Percentiles rank a stretch among this genome's conserved stretches.
Conservation (phyloP, 2,888 invertebrate species). For the Mythimna impura region DNA sequence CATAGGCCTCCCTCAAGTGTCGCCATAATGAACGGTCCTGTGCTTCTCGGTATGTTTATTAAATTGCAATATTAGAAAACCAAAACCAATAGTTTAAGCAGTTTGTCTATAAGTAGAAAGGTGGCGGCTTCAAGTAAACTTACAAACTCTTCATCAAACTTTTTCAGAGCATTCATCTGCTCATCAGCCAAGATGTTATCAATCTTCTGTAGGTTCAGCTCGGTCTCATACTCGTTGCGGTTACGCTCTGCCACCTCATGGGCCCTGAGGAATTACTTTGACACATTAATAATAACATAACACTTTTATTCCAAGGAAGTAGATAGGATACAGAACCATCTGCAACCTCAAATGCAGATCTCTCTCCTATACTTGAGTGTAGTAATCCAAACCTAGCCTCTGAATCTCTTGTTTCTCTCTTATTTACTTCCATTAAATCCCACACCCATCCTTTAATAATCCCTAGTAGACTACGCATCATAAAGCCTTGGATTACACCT, state of each 20-base stretch:
- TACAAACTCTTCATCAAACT: slow-evolving; percentile 83
- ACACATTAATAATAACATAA: background rate
- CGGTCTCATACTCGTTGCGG: slow-evolving; percentile 79
- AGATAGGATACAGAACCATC: background rate
- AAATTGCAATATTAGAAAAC: too few species aligned
- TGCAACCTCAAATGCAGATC: too few species aligned
- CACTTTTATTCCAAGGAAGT: background rate
- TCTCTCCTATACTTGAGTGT: too few species aligned
- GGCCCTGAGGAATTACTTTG: slow-evolving; percentile 68
- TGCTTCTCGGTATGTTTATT: too few species aligned
- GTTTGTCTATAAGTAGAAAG: background rate
- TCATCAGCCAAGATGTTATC: slow-evolving; percentile 80
- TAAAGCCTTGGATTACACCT: too few species aligned
- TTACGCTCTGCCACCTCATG: slow-evolving; percentile 80
- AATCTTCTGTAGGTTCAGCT: slow-evolving; percentile 78
- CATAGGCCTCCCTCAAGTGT: too few species aligned
- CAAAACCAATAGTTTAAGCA: background rate
- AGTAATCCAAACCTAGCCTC: too few species aligned
- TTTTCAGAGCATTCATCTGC: slow-evolving; percentile 78
- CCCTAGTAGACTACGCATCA: too few species aligned
- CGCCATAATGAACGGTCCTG: too few species aligned
- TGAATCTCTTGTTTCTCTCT: too few species aligned
- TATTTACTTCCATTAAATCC: too few species aligned
- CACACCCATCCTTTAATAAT: too few species aligned
- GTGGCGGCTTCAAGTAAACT: slow-evolving; percentile 52